Percentiles rank a stretch among this genome's conserved stretches.
Conservation (phyloP, 2,888 invertebrate species). For the Petrolisthes cinctipes region DNA sequence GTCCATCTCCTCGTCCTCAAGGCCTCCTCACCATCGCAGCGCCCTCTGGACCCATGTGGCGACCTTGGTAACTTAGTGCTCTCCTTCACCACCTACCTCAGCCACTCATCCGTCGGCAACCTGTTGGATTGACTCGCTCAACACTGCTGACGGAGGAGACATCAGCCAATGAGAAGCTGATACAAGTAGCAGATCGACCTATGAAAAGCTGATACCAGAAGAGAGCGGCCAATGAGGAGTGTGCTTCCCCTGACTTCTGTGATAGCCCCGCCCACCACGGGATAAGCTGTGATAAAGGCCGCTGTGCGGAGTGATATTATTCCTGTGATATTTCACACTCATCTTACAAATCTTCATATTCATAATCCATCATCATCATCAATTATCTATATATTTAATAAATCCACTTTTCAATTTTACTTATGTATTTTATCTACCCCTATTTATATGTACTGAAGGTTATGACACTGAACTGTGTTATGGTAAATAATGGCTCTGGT, state of each 20-base stretch:
- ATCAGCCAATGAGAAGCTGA: not conserved
- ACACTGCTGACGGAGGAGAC: constrained; percentile 29
- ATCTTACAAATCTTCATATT: constrained; percentile 11
- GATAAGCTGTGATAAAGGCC: constrained; percentile 60
- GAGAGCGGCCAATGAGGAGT: constrained; percentile 43
- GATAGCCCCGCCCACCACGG: constrained; percentile 54
- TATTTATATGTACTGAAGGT: not conserved
- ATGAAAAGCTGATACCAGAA: not conserved
- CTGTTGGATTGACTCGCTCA: constrained; percentile 27
- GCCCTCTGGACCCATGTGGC: constrained; percentile 54
- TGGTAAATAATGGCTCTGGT: not conserved
- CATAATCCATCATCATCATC: constrained; percentile 31
- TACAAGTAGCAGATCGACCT: not conserved
- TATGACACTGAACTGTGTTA: not conserved
- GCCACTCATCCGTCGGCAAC: constrained; percentile 43
- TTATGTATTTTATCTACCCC: constrained; percentile 20
- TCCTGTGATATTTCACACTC: constrained; percentile 51
- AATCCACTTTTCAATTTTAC: constrained; percentile 40
- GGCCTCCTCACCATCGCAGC: constrained; percentile 58
- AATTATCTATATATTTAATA: constrained; percentile 44
- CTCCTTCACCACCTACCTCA: constrained; percentile 35
- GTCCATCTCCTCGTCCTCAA: constrained; percentile 50
- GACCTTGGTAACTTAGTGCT: constrained; percentile 54
- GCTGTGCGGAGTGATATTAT: constrained; percentile 49
- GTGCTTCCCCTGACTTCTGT: constrained; percentile 43